Evolutionary conservation across 2,113 vertebrate species (phyloP), one percentile per base, ranked within the genome.

Genomic region (Shinisaurus crocodilurus): DNA sequence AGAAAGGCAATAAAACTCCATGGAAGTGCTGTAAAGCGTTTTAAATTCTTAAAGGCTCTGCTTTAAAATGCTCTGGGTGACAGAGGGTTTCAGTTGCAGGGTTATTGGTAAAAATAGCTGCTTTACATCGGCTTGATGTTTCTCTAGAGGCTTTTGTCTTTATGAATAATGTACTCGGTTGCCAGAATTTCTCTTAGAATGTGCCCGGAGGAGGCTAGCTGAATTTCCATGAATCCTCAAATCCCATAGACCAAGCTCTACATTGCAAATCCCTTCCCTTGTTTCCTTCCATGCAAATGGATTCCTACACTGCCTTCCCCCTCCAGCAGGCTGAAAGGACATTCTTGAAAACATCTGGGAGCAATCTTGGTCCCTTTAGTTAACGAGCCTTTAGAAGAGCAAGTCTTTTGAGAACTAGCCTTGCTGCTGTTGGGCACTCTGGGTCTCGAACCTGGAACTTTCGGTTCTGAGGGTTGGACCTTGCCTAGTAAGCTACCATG

Each of bases 81-180:
- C 88, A 89, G 89, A 90, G 90, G 88, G 89, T 89, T 94, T 93
- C 90, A 90, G 91, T 91, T 92, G 89, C 87, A 95, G 75, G 74
- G 94, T 95, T 95, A 94, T 93, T 95, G 93, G 91, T 92, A 93
- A 93, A 95, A 96, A 94, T 86, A 94, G 85, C 93, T 93, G 70
- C 48, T 92, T 96, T 91, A 69, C 80, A 86, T 92, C 65, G 85
- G 63, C 89, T 89, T 60, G 0, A 0, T n/a, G 29, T 90, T 95
- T 95, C 94, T 96, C 93, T n/a, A 80, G 92, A 93, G 92, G 82
- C 37, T 88, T 96, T 95, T 92, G 87, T 92, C 92, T 95, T 93
- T 81, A 85, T 89, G 85, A 96, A 95, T 92, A 93, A 90, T 93
- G 79, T 54, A 86, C 16, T 45, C 13, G 76, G 93, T 92, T 94